Evolutionary conservation across 2,888 invertebrate genomes (phyloP), one percentile per base, ranked within the genome.

Genomic region (Drosophila nigritarsus): DNA sequence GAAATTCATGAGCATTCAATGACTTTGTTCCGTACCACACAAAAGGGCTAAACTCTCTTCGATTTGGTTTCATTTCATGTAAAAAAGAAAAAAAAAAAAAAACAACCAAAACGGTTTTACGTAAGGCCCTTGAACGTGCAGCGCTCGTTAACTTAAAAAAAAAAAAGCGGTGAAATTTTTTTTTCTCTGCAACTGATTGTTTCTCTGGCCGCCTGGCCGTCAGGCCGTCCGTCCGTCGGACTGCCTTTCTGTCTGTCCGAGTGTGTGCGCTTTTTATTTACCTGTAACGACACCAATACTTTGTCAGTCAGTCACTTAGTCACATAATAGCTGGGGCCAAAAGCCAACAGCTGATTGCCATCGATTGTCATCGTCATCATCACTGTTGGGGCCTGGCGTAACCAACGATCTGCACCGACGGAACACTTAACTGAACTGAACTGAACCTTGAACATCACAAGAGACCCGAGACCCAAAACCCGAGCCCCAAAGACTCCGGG

Each of bases 91-190:
- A 45, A 45, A 45, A 45, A 45, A 45, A 45, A 45, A 45, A 15
- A 24, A 3, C 3, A 4, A 24, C 45, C 45, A 45, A 77, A 72
- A 67, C 48, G 30, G 36, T 56, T 84, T 84, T 84, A 84, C 87
- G 84, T 84, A 84, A 84, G 84, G 84, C 87, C 87, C 84, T 84
- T 84, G 80, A 84, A 83, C 84, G 87, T 83, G 84, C 84, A 87
- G 82, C 74, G 87, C 69, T 87, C 84, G 82, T 84, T 75, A 84
- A 81, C 73, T 73, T 83, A 58, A 64, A 63, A 34, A 36, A 53
- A 53, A 54, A 53, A 56, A 20, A 48, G 73, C 81, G 81, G 86
- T 85, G 86, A 84, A 84, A 85, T 83, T 86, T 84, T 80, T 80
- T 73, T 85, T 70, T 77, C 69, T 80, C 75, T 75, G 49, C 50